Evolutionary conservation across 2,797 vertebrate species (phyloP), one percentile per base, ranked within the genome.

Genomic region (Enteromius anoplus): DNA sequence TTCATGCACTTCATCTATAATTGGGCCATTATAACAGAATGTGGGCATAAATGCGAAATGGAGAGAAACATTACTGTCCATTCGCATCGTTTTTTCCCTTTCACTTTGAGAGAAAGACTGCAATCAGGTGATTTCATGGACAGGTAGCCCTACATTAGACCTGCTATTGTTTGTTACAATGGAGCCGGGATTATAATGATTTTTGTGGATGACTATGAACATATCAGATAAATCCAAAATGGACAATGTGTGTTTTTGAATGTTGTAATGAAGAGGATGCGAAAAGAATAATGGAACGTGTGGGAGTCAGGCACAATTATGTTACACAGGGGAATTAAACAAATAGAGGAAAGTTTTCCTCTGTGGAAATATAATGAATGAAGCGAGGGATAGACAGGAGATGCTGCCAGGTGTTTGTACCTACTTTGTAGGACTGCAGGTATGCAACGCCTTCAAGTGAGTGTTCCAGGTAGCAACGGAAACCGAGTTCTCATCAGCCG

Each of bases 381-480:
- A 72, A 85, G 89, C 69, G 86, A 91, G 69, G 75, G 47, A 58
- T 88, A 93, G 88, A 94, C 87, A 93, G 81, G 0, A 83, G 86
- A 81, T 85, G 88, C 92, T 93, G 91, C 92, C 88, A 88, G 76
- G 89, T 88, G 89, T 92, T 93, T 96, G 94, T 93, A 99, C 98
- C 96, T 99, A 99, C 98, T 99, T 99, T 94, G 96, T 96, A 88
- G 97, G 97, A 93, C 97, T 98, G 96, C 97, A 98, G 96, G 96
- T 97, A 94, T 98, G 97, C 96, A 99, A 95, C 93, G 97, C 98
- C 96, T 99, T 99, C 96, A 99, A 95, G 94, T 99, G 97, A 92
- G 98, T 97, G 95, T 99, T 99, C 98, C 98, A 99, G 95, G 98
- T 99, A 93, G 98, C 98, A 95, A 99, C 95, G 96, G 98, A 99